phyloP scores from a whole-genome alignment of 2,888 invertebrate species.

The Cephus spinipes region DNA sequence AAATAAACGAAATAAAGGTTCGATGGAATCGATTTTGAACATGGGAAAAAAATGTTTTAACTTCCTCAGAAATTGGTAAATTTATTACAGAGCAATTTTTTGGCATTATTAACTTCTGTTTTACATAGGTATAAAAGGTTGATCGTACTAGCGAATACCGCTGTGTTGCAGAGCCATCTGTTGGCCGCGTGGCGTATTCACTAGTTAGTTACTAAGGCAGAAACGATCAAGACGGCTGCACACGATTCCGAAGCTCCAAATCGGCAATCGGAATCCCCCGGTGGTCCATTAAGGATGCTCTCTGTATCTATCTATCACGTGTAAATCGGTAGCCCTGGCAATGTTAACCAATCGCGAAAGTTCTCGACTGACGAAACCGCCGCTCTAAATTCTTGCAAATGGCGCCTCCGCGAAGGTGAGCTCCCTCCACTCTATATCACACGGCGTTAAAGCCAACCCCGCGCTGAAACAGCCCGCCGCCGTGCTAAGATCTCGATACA shows the following conservation, averaged over 20 bases:
- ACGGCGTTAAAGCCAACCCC: slow-evolving; percentile 2
- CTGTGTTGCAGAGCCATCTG: background rate
- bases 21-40: background rate
- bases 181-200: background rate
- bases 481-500: slow-evolving; percentile 30
- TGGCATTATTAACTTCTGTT: background rate
- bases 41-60: background rate
- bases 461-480: background rate
- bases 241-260: slow-evolving; percentile 28
- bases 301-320: slow-evolving; percentile 38
- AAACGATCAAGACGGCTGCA: background rate
- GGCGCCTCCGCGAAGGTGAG: slow-evolving; percentile 1
- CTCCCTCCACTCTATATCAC: background rate
- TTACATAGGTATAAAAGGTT: background rate
- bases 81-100: background rate
- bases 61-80: background rate
- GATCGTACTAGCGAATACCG: background rate
- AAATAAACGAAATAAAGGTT: background rate
- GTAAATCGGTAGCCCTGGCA: slow-evolving; percentile 39
- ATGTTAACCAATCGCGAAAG: slow-evolving; percentile 22
- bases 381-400: slow-evolving; percentile 18
- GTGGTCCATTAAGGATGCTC: slow-evolving; percentile 43
- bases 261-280: slow-evolving; percentile 38
- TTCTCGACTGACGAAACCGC: slow-evolving; percentile 17
- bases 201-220: background rate